phyloP scores from a whole-genome alignment of 1,140 invertebrate genomes.

The Drosophila guanche region DNA sequence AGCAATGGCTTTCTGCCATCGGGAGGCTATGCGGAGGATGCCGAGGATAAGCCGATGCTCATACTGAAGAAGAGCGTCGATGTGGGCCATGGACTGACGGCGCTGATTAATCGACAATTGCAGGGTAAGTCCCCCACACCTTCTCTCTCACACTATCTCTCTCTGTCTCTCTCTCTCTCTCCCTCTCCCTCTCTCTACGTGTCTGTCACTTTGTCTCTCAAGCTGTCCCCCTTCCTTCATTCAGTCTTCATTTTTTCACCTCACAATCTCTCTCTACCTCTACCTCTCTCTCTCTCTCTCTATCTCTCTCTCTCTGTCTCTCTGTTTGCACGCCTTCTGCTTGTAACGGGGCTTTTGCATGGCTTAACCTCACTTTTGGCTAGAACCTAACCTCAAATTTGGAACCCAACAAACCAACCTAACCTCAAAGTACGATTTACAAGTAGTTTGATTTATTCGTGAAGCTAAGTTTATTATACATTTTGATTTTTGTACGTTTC shows the following conservation, averaged over 20 bases:
- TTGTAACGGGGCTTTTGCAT: slow-evolving; percentile 48
- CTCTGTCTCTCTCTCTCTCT: background rate
- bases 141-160: background rate
- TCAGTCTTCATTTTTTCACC: slow-evolving; percentile 17
- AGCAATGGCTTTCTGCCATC: slow-evolving; percentile 88
- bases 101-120: slow-evolving; percentile 89
- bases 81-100: slow-evolving; percentile 89
- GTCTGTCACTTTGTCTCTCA: slow-evolving; percentile 6
- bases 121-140: slow-evolving; percentile 86
- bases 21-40: slow-evolving; percentile 87
- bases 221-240: slow-evolving; percentile 14
- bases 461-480: slow-evolving; percentile 16
- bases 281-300: slow-evolving; percentile 19
- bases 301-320: background rate
- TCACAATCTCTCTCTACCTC: slow-evolving; percentile 13
- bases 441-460: slow-evolving; percentile 11
- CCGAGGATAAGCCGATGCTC: slow-evolving; percentile 90
- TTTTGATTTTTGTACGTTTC: slow-evolving; percentile 42
- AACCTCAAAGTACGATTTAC: slow-evolving; percentile 18
- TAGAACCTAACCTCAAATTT: slow-evolving; percentile 1
- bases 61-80: slow-evolving; percentile 90
- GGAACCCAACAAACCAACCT: background rate
- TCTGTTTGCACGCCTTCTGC: slow-evolving; percentile 34
- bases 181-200: background rate
- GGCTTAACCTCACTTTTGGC: slow-evolving; percentile 14